These are phyloP conservation scores for Apostichopus californicus DNA, from an alignment of 35 echinoderm and acorn worm genomes.

Conservation along the genomic window DNA sequence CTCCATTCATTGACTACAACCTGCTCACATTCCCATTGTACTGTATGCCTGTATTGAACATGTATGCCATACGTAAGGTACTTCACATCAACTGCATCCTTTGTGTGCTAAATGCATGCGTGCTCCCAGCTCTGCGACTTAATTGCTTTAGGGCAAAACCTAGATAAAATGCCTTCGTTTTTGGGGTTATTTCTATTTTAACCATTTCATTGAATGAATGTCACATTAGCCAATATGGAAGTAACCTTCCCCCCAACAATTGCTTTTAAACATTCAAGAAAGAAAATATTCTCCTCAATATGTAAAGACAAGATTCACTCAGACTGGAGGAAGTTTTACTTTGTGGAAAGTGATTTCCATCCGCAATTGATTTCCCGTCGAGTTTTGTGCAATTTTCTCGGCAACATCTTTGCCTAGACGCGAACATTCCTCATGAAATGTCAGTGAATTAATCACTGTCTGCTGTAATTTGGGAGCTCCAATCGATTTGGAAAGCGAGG, in stretches of 20 bases:
- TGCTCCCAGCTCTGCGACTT: too few species aligned
- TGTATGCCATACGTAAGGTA: too few species aligned
- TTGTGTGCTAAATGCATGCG: too few species aligned
- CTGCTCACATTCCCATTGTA: too few species aligned
- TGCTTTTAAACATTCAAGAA: not conserved
- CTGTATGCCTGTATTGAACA: too few species aligned
- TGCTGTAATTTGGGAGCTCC: slow-evolving; percentile 21
- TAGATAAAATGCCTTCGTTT: too few species aligned
- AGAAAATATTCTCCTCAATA: not conserved
- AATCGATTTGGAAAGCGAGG: not conserved
- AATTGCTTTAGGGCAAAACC: too few species aligned
- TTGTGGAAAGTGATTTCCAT: slow-evolving; percentile 33
- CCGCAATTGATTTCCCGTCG: slow-evolving; percentile 31
- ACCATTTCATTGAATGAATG: not conserved
- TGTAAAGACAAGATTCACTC: not conserved
- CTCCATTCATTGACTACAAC: too few species aligned
- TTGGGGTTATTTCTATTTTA: not conserved
- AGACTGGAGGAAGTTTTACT: slow-evolving; percentile 10
- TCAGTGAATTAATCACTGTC: slow-evolving; percentile 32
- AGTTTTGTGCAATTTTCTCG: slow-evolving; percentile 6
- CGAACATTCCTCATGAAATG: not conserved
- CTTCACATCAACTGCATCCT: too few species aligned
- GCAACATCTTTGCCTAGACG: not conserved
- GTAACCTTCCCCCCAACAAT: not conserved
- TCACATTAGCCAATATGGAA: not conserved